Evolutionary conservation across 2,888 invertebrate genomes (phyloP).

Genomic region (Lydus trimaculatus): DNA sequence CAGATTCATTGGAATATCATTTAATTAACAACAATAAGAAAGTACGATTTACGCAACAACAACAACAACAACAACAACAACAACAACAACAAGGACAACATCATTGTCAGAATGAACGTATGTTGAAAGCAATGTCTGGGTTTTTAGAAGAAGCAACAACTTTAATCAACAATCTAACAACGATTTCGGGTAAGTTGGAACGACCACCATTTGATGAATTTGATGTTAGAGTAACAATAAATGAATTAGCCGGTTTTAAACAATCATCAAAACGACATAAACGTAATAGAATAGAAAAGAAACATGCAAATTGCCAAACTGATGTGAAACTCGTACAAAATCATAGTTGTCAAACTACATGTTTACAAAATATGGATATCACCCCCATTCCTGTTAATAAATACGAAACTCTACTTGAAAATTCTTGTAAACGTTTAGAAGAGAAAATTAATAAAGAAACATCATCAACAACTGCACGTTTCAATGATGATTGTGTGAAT

Average conservation of each 20-base stretch:
- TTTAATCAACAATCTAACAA: slow-evolving; percentile 54
- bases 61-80: slow-evolving; percentile 18
- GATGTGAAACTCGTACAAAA: slow-evolving; percentile 14
- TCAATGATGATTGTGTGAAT: not conserved
- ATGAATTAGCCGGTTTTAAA: slow-evolving; percentile 43
- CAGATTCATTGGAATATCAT: slow-evolving; percentile 51
- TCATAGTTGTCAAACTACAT: slow-evolving; percentile 41
- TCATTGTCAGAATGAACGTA: slow-evolving; percentile 43
- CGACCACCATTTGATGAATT: slow-evolving; percentile 38
- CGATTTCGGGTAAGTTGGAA: slow-evolving; percentile 45
- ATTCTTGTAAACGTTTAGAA: slow-evolving; percentile 55
- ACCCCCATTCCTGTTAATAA: slow-evolving; percentile 52
- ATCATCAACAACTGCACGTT: not conserved
- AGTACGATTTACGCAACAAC: slow-evolving; percentile 43
- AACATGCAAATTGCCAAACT: slow-evolving; percentile 22
- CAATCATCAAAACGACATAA: slow-evolving; percentile 24
- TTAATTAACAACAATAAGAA: slow-evolving; percentile 43
- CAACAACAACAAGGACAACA: slow-evolving; percentile 23
- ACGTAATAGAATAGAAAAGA: slow-evolving; percentile 20
- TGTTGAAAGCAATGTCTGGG: slow-evolving; percentile 56
- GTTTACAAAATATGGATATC: slow-evolving; percentile 39
- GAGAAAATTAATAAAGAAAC: slow-evolving; percentile 45
- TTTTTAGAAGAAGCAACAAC: slow-evolving; percentile 60
- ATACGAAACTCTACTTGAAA: slow-evolving; percentile 54
- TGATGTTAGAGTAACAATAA: slow-evolving; percentile 53